Base-by-base conservation (phyloP, 2,113 vertebrate species). In the Triplophysa dalaica region DNA sequence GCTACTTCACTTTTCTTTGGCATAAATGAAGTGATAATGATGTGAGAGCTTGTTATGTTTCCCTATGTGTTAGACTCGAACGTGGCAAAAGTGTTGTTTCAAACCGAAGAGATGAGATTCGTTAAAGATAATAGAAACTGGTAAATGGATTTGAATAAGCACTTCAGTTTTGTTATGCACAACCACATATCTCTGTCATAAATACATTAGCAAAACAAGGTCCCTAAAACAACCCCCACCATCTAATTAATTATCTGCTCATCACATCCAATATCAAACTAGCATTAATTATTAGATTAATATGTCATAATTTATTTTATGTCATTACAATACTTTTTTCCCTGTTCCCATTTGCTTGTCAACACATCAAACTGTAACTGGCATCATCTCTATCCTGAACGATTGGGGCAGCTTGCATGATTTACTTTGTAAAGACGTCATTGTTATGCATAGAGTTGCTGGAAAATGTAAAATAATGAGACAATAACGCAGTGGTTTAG, bases 391-490 rank as follows among this genome's bases (percentile, higher is more conserved):
- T 29, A 61, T 69, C 48, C 60, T 73, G 63, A 66, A 64, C 50
- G 62, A 50, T 16, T 26, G 43, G 14, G 22, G 22, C 24, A 33
- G 43, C 75, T 54, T 77, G 62, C 52, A 58, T 82, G 48, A 68
- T 82, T 85, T 74, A 64, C 77, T 85, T 77, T 80, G 77, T 73
- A 63, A 66, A 70, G 77, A 64, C 19, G 33, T 54, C 78, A 66
- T 73, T 82, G 64, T 80, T 80, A 82, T 80, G 75, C 77, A 79
- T 75, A 58, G 63, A 22, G 58, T 67, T 29, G 33, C 50, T 29
- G 21, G 68, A 61, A 75, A 45, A 61, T 24, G 38, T 70, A 29
- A 70, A 50, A 77, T 80, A 72, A 80, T 64, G 61, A 68, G 70
- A 70, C 74, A 63, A 70, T 76, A 72, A 80, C 74, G 48, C 10